Evolutionary conservation across 2,797 vertebrate species (phyloP), one percentile per base, ranked within the genome.

Genomic region (Hafferia zeledoni): DNA sequence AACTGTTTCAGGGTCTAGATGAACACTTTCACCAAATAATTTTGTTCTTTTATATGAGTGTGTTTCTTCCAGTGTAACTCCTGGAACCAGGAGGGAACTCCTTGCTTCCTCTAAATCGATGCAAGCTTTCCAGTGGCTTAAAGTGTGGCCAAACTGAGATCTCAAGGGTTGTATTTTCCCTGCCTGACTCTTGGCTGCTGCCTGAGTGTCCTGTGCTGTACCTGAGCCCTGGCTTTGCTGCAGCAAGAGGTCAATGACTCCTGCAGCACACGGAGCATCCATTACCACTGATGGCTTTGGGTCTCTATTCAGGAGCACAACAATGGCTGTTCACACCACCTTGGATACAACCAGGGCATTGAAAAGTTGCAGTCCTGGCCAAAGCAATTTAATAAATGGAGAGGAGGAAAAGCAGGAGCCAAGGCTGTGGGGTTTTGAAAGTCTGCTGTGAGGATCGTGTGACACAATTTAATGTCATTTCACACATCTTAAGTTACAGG

Each of bases 321-420:
- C 76, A 86, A 85, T 84, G 69, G 85, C 47, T 79, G 71, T 49
- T 90, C 30, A 11, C 44, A 2, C 13, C 43, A 13, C 41, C 11
- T 75, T 75, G 23, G 55, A 33, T 78, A 44, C 44, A 85, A 37
- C 8, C 33, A 64, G 43, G 57, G 14, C 65, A 79, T 72, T 83
- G 17, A 69, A 83, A 89, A 81, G 17, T 43, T 85, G 53, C 17
- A 17, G 6, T 52, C 39, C 14, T 49, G 46, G 69, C 68, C 91
- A 92, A 92, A 81, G 65, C 93, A 90, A 49, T 96, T 88, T 82
- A 82, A 79, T 84, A 87, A 88, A 67, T 77, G 77, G 74, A 63
- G 46, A 46, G 57, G 65, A 80, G 31, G 35, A 61, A 76, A 65
- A 86, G 47, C 57, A 75, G 77, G 47, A 82, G 11, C 27, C 39